phyloP scores from a whole-genome alignment of 2,888 invertebrate genomes.

The Microplitis manilae region DNA sequence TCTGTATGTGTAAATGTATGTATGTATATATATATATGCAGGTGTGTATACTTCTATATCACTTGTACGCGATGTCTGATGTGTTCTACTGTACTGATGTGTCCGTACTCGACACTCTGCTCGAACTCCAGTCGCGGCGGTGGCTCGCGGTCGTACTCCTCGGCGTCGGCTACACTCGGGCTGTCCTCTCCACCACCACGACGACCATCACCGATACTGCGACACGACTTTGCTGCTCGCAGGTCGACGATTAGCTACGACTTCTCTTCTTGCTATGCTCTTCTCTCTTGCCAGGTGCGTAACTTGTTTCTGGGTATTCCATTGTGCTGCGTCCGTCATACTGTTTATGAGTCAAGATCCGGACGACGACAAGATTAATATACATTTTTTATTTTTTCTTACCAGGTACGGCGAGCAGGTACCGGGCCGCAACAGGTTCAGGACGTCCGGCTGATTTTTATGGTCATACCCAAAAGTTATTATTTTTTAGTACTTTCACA shows the following conservation, averaged over 20 bases:
- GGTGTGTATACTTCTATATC: background rate
- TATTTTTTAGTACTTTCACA: too few relatives aligned
- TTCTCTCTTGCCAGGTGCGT: background rate
- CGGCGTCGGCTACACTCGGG: background rate
- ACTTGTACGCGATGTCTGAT: background rate
- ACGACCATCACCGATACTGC: background rate
- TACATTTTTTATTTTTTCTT: background rate
- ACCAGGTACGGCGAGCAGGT: background rate
- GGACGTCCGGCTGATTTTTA: too few relatives aligned
- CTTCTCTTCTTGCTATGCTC: background rate
- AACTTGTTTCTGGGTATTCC: conserved; percentile 1
- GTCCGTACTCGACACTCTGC: background rate
- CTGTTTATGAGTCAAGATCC: background rate
- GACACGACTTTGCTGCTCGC: background rate
- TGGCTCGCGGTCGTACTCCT: background rate
- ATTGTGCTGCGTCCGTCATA: background rate
- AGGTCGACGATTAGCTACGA: background rate
- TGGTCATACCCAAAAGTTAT: too few relatives aligned
- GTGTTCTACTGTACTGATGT: background rate
- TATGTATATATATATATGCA: background rate
- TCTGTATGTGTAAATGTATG: background rate
- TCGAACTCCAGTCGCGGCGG: background rate
- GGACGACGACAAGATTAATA: background rate
- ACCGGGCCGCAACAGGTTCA: background rate
- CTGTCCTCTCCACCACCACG: conserved; percentile 4